phyloP scores from a whole-genome alignment of 1,140 invertebrate genomes.

The Acromyrmex charruanus region DNA sequence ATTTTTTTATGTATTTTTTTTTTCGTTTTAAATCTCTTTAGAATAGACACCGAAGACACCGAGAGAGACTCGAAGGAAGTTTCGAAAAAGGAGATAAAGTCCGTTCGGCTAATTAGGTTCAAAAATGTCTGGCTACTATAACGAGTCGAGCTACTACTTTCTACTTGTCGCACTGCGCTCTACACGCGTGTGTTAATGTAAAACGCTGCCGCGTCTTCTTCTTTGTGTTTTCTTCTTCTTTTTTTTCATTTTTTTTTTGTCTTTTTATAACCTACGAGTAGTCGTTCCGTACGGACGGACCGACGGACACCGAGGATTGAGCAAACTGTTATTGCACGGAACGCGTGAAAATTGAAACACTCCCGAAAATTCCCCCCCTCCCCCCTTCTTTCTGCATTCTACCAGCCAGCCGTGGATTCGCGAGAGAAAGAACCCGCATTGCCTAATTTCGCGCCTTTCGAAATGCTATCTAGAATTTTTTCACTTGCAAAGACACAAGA shows the following conservation, averaged over 20 bases:
- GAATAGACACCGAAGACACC: conserved; percentile 86
- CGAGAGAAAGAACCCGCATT: conserved; percentile 47
- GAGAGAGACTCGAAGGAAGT: conserved; percentile 83
- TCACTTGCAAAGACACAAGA: background rate
- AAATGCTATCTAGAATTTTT: background rate
- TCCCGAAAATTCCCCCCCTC: conserved; percentile 62
- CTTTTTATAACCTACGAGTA: conserved; percentile 76
- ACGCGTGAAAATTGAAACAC: conserved; percentile 80
- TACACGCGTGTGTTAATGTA: conserved; percentile 43
- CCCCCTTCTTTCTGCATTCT: conserved; percentile 7
- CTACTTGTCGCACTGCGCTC: conserved; percentile 44
- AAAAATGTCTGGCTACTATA: conserved; percentile 70
- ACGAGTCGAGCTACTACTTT: conserved; percentile 69
- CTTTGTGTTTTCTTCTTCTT: conserved; percentile 44
- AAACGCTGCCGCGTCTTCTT: conserved; percentile 26
- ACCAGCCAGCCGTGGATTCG: conserved; percentile 42
- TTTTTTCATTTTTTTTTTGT: conserved; percentile 49
- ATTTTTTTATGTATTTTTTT: conserved; percentile 59
- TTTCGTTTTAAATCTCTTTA: conserved; percentile 79
- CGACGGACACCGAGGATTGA: conserved; percentile 86
- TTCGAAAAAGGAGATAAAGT: conserved; percentile 82
- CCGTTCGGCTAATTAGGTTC: conserved; percentile 66
- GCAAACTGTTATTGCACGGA: conserved; percentile 85
- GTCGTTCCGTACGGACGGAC: conserved; percentile 84
- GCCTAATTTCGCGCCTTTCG: conserved; percentile 44